Conservation (phyloP, 2,888 invertebrate species). For the Drosophila leonis region DNA sequence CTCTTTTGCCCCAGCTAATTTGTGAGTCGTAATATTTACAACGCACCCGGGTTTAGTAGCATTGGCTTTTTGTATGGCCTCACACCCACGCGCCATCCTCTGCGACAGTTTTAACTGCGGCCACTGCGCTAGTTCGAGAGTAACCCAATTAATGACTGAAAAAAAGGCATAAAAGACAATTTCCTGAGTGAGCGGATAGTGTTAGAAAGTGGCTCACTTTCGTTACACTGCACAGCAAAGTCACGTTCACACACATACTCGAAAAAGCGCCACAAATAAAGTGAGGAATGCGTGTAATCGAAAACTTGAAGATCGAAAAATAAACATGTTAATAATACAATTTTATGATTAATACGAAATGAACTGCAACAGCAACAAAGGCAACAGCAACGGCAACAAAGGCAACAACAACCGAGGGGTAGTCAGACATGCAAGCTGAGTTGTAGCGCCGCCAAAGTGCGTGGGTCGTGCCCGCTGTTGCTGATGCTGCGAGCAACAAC, state of each 20-base stretch:
- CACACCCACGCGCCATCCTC: conserved; percentile 33
- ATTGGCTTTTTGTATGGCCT: conserved; percentile 3
- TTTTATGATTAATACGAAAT: conserved; percentile 80
- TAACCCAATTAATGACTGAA: conserved; percentile 66
- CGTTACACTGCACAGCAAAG: conserved; percentile 68
- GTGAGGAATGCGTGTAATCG: conserved; percentile 75
- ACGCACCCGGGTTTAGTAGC: conserved; percentile 10
- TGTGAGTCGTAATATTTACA: conserved; percentile 38
- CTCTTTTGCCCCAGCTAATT: conserved; percentile 30
- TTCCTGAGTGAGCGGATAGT: conserved; percentile 36
- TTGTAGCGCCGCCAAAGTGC: conserved; percentile 73
- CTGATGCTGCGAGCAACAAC: conserved; percentile 56
- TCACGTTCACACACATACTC: conserved; percentile 50
- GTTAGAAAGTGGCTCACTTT: conserved; percentile 79
- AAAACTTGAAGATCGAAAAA: conserved; percentile 78
- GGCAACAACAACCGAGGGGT: conserved; percentile 21
- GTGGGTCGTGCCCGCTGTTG: conserved; percentile 63
- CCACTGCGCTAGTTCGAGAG: conserved; percentile 35
- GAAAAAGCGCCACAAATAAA: conserved; percentile 35
- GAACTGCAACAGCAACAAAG: conserved; percentile 56
- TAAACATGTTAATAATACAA: conserved; percentile 81
- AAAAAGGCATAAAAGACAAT: conserved; percentile 52
- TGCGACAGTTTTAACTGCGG: conserved; percentile 49
- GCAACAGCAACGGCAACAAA: conserved; percentile 22
- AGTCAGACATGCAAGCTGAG: conserved; percentile 61